Evolutionary conservation across 2,888 invertebrate species (phyloP), one percentile per base, ranked within the genome.

Genomic region (Dicyrtomina minuta): DNA sequence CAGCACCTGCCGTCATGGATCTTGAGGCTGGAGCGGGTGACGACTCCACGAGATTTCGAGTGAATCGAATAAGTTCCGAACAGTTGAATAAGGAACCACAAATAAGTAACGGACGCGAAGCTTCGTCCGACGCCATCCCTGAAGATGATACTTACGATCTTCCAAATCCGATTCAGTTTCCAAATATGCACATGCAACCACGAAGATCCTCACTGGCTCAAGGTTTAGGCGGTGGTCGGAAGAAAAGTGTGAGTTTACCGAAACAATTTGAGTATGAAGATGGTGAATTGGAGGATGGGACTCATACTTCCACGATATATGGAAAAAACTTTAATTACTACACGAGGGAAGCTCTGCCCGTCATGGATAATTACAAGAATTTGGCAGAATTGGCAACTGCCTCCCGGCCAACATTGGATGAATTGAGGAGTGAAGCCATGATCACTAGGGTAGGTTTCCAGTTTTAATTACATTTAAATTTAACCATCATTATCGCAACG

Each of bases 81-180:
- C 74, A 75, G 58, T 61, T 77, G 12, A 17, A n/a, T 53, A 17
- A 33, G n/a, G 55, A 49, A 46, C 56, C 69, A 13, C n/a, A 20
- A 20, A 22, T 58, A 20, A 17, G 60, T 49, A 41, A 10, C 15
- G 64, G 26, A n/a, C 17, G 26, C 2, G 60, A 60, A 22, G 39
- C 43, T n/a, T 49, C 51, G 3, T 22, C 71, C 6, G 33, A 5
- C 3, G 33, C 8, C 3, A 78, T 77, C 60, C 75, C 76, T 1
- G 76, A 77, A 65, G 75, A 77, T 67, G 82, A 80, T 3, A 82
- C 82, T 59, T 80, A 82, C 73, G 82, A 81, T 70, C 80, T 74
- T 49, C 61, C 70, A 20, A n/a, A 58, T n/a, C 13, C 43, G 5
- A 51, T 64, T 4, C 66, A 56, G 10, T 69, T 73, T 33, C 75